Conservation (phyloP, 35 echinoderm and acorn worm genomes). For the Heliocidaris erythrogramma region DNA sequence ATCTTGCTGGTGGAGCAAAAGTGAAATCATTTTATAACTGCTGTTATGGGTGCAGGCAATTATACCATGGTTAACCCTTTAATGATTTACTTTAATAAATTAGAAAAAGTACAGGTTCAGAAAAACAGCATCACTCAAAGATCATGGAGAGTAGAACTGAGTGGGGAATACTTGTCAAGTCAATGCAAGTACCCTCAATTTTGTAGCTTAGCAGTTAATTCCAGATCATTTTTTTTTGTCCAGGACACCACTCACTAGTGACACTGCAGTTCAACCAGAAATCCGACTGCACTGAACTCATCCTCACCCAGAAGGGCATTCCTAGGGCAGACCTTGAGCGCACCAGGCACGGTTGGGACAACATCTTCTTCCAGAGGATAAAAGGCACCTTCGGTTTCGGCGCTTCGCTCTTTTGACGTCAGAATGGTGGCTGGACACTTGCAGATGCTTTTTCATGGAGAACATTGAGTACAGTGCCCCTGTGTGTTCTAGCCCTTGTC, state of each 20-base stretch:
- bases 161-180: too few relatives aligned
- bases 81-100: too few relatives aligned
- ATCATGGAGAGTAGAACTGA: too few relatives aligned
- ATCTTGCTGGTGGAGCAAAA: too few relatives aligned
- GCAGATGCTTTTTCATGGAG: slow-evolving; percentile 11
- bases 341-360: slow-evolving; percentile 82
- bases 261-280: slow-evolving; percentile 76
- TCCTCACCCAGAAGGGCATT: slow-evolving; percentile 74
- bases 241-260: slow-evolving; percentile 89
- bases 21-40: too few relatives aligned
- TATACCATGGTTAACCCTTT: too few relatives aligned
- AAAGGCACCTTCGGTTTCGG: slow-evolving; percentile 83
- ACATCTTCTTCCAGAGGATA: slow-evolving; percentile 84
- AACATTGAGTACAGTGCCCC: slow-evolving; percentile 33
- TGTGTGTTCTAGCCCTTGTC: slow-evolving; percentile 8
- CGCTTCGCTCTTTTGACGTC: slow-evolving; percentile 81
- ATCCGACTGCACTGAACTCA: slow-evolving; percentile 71
- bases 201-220: too few relatives aligned
- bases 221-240: background rate
- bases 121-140: too few relatives aligned
- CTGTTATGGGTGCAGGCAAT: too few relatives aligned
- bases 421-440: slow-evolving; percentile 29
- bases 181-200: too few relatives aligned
- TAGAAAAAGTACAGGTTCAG: too few relatives aligned
- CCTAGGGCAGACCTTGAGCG: slow-evolving; percentile 78